phyloP scores from a whole-genome alignment of 2,113 vertebrate species.

The Gambusia holbrooki region DNA sequence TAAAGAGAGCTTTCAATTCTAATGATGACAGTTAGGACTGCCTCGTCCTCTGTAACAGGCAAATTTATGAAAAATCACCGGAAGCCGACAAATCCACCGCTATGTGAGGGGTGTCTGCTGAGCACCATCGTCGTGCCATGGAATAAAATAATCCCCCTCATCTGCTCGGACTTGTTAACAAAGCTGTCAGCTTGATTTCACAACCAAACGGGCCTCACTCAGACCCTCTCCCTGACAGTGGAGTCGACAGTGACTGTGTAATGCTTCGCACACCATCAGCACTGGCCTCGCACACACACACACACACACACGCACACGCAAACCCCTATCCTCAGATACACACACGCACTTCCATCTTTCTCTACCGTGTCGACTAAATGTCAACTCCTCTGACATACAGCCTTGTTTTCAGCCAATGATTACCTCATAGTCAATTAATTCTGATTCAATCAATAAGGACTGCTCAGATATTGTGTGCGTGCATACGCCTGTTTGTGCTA shows the following conservation, averaged over 20 bases:
- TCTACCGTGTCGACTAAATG: slow-evolving; percentile 65
- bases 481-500: slow-evolving; percentile 14
- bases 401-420: slow-evolving; percentile 83
- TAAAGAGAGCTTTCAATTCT: neutral
- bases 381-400: slow-evolving; percentile 75
- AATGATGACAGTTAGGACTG: slow-evolving; percentile 39
- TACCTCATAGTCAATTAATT: slow-evolving; percentile 86
- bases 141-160: slow-evolving; percentile 87
- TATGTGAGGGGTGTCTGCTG: slow-evolving; percentile 62
- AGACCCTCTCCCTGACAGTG: slow-evolving; percentile 75
- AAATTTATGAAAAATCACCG: slow-evolving; percentile 44
- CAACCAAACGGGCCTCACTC: slow-evolving; percentile 84
- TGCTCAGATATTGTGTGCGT: slow-evolving; percentile 53
- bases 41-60: slow-evolving; percentile 23
- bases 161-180: slow-evolving; percentile 87
- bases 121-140: slow-evolving; percentile 74
- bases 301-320: slow-evolving; percentile 20
- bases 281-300: slow-evolving; percentile 7
- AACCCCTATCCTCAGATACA: slow-evolving; percentile 4
- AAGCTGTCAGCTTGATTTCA: slow-evolving; percentile 85
- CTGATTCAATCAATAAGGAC: slow-evolving; percentile 80
- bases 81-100: slow-evolving; percentile 62
- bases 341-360: slow-evolving; percentile 27
- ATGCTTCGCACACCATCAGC: slow-evolving; percentile 41
- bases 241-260: slow-evolving; percentile 33